phyloP scores from a whole-genome alignment of 2,888 invertebrate genomes.

The Geophilus truncorum region DNA sequence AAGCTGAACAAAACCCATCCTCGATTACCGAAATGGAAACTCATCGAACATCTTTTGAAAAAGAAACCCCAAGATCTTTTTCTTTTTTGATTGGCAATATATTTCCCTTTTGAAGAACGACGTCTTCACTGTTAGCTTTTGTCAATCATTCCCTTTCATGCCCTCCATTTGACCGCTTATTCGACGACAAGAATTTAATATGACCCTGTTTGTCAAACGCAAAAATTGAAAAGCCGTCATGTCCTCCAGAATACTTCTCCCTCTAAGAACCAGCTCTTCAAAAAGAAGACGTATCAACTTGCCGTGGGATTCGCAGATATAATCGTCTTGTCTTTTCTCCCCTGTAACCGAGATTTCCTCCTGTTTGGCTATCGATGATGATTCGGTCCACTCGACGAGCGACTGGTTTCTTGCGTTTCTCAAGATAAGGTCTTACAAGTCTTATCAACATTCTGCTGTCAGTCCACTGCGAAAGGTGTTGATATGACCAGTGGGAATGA shows the following conservation, averaged over 20 bases:
- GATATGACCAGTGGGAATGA: conserved; percentile 7
- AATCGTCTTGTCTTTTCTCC: background rate
- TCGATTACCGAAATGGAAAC: too few relatives aligned
- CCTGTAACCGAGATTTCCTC: too few relatives aligned
- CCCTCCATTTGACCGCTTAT: background rate
- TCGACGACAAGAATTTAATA: conserved; percentile 7
- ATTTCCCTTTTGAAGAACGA: background rate
- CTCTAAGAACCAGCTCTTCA: background rate
- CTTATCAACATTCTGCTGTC: background rate
- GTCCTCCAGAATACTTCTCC: background rate
- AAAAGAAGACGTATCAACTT: conserved; percentile 7
- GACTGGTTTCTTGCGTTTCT: background rate
- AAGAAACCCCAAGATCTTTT: background rate
- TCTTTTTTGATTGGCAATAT: background rate
- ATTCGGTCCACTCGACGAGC: background rate
- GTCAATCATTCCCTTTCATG: background rate
- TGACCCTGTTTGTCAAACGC: background rate
- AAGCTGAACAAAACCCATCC: too few relatives aligned
- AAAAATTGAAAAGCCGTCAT: background rate
- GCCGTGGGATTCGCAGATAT: background rate
- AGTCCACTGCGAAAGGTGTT: background rate
- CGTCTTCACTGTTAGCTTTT: background rate
- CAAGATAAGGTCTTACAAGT: background rate
- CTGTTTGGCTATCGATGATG: background rate
- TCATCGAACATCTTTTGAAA: too few relatives aligned